phyloP scores from a whole-genome alignment of 2,113 vertebrate species.

The Lepidothrix coronata region DNA sequence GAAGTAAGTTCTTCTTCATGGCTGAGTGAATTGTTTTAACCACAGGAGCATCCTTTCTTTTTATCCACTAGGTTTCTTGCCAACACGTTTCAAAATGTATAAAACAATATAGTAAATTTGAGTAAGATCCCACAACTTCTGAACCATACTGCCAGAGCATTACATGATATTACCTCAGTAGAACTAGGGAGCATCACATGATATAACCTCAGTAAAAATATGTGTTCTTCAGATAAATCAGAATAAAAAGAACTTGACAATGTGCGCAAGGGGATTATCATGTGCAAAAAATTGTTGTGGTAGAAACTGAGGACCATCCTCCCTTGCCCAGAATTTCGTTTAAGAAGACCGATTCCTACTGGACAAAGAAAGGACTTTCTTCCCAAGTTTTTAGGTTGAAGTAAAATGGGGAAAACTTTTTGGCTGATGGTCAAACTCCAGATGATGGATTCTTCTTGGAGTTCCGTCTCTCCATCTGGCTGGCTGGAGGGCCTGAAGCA shows the following conservation, averaged over 20 bases:
- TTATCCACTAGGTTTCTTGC: neutral
- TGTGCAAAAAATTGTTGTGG: neutral
- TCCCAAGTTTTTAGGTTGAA: neutral
- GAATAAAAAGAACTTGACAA: neutral
- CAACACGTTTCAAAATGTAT: neutral
- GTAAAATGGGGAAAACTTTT: neutral
- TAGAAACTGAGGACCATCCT: neutral
- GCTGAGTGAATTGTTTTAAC: neutral
- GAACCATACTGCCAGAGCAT: neutral
- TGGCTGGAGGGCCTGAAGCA: neutral
- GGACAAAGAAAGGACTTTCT: neutral
- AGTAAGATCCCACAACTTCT: neutral
- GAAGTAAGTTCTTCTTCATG: neutral
- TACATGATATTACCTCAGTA: neutral
- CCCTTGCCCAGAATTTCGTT: neutral
- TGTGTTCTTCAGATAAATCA: neutral
- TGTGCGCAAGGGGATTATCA: neutral
- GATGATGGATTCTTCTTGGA: neutral
- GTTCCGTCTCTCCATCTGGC: neutral
- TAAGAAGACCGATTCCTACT: neutral
- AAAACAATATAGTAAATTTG: neutral
- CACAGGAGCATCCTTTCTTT: neutral
- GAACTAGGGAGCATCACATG: neutral
- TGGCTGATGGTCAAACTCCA: neutral
- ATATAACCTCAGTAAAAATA: neutral